Conservation (phyloP, 2,113 vertebrate genomes). For the Abramis brama region DNA sequence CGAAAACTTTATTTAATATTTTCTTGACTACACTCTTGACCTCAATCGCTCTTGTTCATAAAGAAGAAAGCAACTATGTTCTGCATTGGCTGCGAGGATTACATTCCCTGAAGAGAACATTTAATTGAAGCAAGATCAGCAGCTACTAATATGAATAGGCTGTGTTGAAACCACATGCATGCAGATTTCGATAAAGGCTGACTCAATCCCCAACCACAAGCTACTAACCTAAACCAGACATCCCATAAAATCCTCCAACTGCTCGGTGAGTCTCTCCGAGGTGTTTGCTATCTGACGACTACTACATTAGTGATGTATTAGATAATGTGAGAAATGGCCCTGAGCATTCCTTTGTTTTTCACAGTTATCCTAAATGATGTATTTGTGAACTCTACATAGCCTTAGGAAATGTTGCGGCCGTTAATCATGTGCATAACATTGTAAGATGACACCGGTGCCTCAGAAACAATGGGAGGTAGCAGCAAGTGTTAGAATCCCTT, state of each 20-base stretch:
- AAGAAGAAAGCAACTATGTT: conserved; percentile 1
- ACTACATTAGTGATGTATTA: not conserved
- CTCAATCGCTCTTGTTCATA: not conserved
- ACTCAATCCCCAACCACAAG: conserved; percentile 13
- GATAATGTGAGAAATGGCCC: not conserved
- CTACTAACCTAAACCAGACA: conserved; percentile 8
- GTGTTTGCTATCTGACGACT: not conserved
- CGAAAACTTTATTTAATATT: not conserved
- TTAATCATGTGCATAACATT: not conserved
- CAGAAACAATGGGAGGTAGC: conserved; percentile 10
- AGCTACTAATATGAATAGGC: not conserved
- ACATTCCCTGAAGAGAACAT: not conserved
- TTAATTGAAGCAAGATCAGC: conserved; percentile 27
- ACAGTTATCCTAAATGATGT: not conserved
- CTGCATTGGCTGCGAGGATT: not conserved
- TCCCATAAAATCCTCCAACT: not conserved
- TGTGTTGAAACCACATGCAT: conserved; percentile 2
- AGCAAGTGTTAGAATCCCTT: not conserved
- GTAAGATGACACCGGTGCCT: not conserved
- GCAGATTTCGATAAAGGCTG: not conserved
- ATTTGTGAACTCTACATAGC: not conserved
- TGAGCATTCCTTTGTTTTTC: conserved; percentile 5
- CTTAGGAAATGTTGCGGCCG: not conserved
- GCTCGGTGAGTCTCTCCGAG: not conserved
- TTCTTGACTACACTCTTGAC: not conserved